A percentile compares a stretch with the other conserved stretches of the same genome.
Conservation (phyloP, 2,888 invertebrate genomes). For the Sphaerophoria taeniata region DNA sequence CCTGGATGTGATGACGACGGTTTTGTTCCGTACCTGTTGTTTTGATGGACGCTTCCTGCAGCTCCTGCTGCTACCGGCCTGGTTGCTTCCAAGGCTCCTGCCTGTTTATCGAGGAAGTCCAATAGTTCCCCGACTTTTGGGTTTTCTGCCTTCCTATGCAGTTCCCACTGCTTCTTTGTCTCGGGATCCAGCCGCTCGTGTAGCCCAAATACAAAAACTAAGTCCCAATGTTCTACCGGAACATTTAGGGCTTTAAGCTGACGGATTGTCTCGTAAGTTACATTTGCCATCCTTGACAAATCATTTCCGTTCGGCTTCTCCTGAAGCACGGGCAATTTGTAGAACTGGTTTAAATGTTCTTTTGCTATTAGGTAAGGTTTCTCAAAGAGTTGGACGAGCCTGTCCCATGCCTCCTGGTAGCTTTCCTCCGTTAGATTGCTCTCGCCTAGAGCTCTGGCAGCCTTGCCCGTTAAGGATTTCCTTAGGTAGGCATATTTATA, state of each 20-base stretch:
- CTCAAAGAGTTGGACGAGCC: background rate
- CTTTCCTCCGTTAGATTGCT: background rate
- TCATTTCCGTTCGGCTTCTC: background rate
- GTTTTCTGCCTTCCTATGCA: no score
- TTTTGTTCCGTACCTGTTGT: no score
- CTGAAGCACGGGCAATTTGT: background rate
- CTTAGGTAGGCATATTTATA: conserved; percentile 40
- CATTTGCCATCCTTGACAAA: background rate
- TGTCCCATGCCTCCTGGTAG: background rate
- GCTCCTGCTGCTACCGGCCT: no score
- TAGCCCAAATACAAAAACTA: background rate
- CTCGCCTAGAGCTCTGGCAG: no score
- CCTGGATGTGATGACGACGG: no score
- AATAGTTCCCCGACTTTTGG: no score
- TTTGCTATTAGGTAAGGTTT: conserved; percentile 4
- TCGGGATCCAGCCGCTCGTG: background rate
- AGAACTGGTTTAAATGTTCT: background rate
- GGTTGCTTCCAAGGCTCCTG: no score
- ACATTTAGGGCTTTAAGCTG: background rate
- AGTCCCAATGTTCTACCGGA: background rate
- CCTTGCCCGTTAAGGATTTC: background rate
- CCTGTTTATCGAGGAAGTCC: no score
- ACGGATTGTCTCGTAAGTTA: background rate
- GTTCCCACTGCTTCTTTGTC: no score
- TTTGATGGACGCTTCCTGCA: no score